phyloP scores from a whole-genome alignment of 2,797 vertebrate genomes.

The Sebastes aleutianus region DNA sequence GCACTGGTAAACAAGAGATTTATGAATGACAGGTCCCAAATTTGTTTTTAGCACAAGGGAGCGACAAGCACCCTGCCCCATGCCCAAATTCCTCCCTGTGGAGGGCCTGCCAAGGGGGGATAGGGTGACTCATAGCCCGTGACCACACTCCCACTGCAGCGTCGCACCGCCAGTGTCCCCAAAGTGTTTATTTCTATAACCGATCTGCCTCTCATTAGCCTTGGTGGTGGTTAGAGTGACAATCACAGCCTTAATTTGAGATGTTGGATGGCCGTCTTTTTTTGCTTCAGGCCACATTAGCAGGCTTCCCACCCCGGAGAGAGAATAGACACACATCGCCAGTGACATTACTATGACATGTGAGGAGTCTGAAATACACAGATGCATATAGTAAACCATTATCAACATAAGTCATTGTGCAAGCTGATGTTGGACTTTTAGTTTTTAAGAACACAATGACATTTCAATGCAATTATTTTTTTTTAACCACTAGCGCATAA shows the following conservation, averaged over 20 bases:
- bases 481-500: not conserved
- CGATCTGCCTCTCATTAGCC: constrained; percentile 78
- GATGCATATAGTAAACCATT: not conserved
- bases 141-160: constrained; percentile 72
- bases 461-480: not conserved
- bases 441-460: not conserved
- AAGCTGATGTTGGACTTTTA: not conserved
- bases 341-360: constrained; percentile 41
- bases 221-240: constrained; percentile 69
- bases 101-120: constrained; percentile 66
- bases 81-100: constrained; percentile 75
- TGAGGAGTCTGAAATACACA: constrained; percentile 26
- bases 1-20: constrained; percentile 79
- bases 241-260: constrained; percentile 78
- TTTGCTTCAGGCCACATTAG: constrained; percentile 70
- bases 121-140: constrained; percentile 75
- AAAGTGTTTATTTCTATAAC: constrained; percentile 79
- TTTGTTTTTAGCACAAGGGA: constrained; percentile 80
- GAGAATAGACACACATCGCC: constrained; percentile 43
- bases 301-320: constrained; percentile 63
- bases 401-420: constrained; percentile 1
- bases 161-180: constrained; percentile 60
- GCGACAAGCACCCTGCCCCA: constrained; percentile 67
- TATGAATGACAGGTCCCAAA: constrained; percentile 79
- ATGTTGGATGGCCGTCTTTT: constrained; percentile 67